Percentiles rank a stretch among this genome's conserved stretches.
phyloP scores from a whole-genome alignment of 2,888 invertebrate species.

The Hirtodrosophila duncani region DNA sequence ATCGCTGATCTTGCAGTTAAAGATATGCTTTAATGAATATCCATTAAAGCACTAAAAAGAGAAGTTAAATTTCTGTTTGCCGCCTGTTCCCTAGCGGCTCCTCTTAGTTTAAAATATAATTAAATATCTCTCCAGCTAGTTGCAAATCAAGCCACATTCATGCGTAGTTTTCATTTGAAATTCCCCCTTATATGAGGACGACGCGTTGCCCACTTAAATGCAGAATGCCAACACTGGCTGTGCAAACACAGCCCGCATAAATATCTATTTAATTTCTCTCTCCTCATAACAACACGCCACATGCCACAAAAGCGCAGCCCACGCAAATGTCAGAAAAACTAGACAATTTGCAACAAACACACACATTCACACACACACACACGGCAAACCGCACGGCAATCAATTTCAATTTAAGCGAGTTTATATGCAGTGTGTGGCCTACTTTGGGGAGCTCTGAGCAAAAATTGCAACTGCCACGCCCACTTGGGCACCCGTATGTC shows the following conservation, averaged over 20 bases:
- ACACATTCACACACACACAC: conserved; percentile 10
- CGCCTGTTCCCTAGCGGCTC: too few relatives aligned
- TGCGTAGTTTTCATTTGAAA: too few relatives aligned
- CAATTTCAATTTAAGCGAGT: conserved; percentile 67
- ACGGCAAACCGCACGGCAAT: conserved; percentile 46
- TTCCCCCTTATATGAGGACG: too few relatives aligned
- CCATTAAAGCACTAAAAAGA: too few relatives aligned
- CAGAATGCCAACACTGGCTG: conserved; percentile 3
- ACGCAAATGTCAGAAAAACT: background rate
- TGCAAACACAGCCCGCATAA: conserved; percentile 42
- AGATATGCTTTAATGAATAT: too few relatives aligned
- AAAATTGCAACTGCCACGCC: too few relatives aligned
- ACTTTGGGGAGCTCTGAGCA: too few relatives aligned
- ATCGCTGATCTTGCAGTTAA: too few relatives aligned
- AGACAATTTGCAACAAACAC: conserved; percentile 10
- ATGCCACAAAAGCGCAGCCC: conserved; percentile 22
- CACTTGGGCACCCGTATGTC: conserved; percentile 3
- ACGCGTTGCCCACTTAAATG: conserved; percentile 15
- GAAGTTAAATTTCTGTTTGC: too few relatives aligned
- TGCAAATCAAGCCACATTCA: too few relatives aligned
- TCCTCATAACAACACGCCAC: background rate
- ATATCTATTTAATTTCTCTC: conserved; percentile 50
- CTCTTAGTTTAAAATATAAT: too few relatives aligned
- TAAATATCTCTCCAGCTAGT: too few relatives aligned
- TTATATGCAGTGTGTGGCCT: conserved; percentile 50